These are phyloP conservation scores for Pampusana beccarii DNA, from an alignment of 2,113 vertebrate genomes.

Conservation along the genomic window DNA sequence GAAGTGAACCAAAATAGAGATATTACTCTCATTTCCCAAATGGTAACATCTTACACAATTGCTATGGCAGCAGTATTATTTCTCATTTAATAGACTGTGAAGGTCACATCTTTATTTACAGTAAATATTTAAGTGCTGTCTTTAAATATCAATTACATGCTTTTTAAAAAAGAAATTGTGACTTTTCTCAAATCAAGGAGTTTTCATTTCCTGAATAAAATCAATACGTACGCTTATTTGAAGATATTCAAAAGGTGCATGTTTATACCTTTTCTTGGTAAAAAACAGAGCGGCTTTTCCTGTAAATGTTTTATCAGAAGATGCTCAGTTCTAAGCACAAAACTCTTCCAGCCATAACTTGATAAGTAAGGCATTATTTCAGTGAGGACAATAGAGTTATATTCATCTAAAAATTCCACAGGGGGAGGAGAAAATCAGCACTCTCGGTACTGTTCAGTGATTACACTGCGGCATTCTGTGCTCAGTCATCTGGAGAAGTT, in stretches of 20 bases:
- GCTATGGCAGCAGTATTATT: background rate
- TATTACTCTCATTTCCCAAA: background rate
- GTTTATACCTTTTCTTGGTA: background rate
- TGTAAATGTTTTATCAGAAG: background rate
- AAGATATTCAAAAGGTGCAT: background rate
- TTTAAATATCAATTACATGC: background rate
- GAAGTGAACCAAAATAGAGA: background rate
- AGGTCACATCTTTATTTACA: background rate
- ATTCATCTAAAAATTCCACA: background rate
- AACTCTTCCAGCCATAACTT: background rate
- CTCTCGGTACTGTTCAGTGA: background rate
- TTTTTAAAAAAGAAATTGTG: background rate
- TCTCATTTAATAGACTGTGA: background rate
- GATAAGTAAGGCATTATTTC: background rate
- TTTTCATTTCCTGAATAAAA: background rate
- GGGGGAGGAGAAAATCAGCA: background rate
- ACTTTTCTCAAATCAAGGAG: background rate
- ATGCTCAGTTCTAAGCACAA: background rate
- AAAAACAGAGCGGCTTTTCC: background rate
- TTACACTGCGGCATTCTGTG: background rate
- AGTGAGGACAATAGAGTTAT: background rate
- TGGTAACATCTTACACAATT: background rate
- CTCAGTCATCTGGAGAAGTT: background rate
- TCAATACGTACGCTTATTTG: accelerated
- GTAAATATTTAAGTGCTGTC: background rate